Evolutionary conservation across 1,140 invertebrate genomes (phyloP), one percentile per base, ranked within the genome.

Genomic region (Melanaphis sacchari): DNA sequence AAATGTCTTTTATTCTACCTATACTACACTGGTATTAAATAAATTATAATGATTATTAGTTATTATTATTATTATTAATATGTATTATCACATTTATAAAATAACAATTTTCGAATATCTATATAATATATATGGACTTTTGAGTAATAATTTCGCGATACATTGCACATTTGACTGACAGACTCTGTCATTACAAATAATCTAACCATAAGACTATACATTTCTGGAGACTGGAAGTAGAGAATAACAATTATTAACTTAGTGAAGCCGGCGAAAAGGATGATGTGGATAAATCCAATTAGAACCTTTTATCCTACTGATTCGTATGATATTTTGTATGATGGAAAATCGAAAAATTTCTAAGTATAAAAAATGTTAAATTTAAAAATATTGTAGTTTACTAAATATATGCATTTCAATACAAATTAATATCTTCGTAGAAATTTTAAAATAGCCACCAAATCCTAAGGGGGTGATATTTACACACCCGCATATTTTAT

Each of bases 91-190:
- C 36, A 76, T 76, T 76, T 3, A 76, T 76, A 11, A n/a, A 76
- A n/a, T n/a, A 66, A 66, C 11, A 31, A 66, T 31, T 66, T 11
- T 66, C 4, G 4, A 66, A 9, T n/a, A 59, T 26, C 1, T 31
- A 59, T 59, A 31, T 59, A 59, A 66, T 5, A 54, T 24, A 2
- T 66, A 36, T 18, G 31, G 5, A 18, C 0, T n/a, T 76, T n/a
- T 76, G 31, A n/a, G n/a, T 76, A 82, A 82, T 40, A 82, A 82
- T 82, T 82, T 82, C 38, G 9, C 81, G 81, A 82, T 82, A 82
- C 81, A 82, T 22, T 40, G 81, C 81, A 82, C 38, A 5, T 38
- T 36, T 24, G 81, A 82, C 22, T 82, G 81, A 82, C 81, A 82
- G n/a, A 24, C 38, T 82, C 38, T 82, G 8, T 76, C 59, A 82